Base-by-base conservation (phyloP, 2,113 vertebrate species). In the Apodemus sylvaticus region DNA sequence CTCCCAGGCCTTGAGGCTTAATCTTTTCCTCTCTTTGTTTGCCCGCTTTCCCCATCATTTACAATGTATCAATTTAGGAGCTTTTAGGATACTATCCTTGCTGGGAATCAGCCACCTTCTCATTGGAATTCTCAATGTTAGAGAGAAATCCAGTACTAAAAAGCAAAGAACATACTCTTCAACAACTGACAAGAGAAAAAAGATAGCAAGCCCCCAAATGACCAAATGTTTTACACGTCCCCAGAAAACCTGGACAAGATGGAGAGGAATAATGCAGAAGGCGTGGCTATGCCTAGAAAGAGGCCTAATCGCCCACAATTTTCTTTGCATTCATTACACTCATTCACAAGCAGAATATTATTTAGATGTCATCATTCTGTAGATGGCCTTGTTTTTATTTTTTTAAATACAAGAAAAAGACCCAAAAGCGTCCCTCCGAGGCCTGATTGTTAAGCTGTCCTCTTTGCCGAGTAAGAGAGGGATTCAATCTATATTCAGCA, bases 371-470 rank as follows among this genome's bases (percentile, higher is more conserved):
- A 91, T 97, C 95, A 93, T 97, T 96, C 81, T 81, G 42, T 9
- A 66, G 82, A 94, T 91, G 74, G 96, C 91, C 94, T 97, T 97
- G 89, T 93, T 96, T 97, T 95, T 96, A 88, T 87, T 88, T 95
- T 96, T 96, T 74, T 17, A 62, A 97, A 97, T 85, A 91, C 24
- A 97, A 97, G 93, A 96, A 97, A 97, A 81, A 62, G 68, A 95
- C 48, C 70, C 89, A 71, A 81, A 96, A 86, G 16, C n/a, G 31
- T 90, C 51, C n/a, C 22, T 90, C 51, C 90, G 74, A 68, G 91
- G 90, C 68, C 86, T 94, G 77, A 91, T 89, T 94, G 90, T 89
- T 82, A 89, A 94, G 86, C 64, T 78, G 29, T 96, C 89, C 90
- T 95, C 77, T 78, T 90, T 78, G 88, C 42, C 34, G 45, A 86